Percentiles rank a stretch among this genome's conserved stretches.
These are phyloP conservation scores for Scytalopus superciliaris DNA, from an alignment of 2,113 vertebrate species.

Conservation along the genomic window DNA sequence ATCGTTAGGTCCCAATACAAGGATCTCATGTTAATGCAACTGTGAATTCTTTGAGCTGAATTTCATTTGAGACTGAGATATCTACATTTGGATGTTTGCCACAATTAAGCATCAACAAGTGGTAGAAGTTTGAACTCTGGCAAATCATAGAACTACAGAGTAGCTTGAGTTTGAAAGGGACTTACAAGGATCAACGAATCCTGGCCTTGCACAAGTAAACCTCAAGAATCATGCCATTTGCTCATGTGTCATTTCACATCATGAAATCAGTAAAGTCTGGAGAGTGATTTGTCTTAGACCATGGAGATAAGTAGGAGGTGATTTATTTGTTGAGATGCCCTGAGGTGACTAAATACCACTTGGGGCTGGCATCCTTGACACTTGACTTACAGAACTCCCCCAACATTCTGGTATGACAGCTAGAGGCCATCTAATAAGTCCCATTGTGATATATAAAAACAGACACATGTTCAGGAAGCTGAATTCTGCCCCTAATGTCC, in stretches of 20 bases:
- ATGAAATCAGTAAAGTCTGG: not conserved
- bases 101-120: not conserved
- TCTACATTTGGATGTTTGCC: not conserved
- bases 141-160: not conserved
- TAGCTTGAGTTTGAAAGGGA: not conserved
- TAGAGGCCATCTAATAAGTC: not conserved
- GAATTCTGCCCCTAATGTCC: not conserved
- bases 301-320: not conserved
- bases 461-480: not conserved
- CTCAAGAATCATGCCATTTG: not conserved
- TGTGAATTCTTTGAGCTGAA: not conserved
- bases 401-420: not conserved
- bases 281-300: not conserved
- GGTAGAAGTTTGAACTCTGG: not conserved
- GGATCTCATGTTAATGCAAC: not conserved
- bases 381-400: not conserved
- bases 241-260: not conserved
- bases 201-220: not conserved
- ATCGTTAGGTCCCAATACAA: not conserved
- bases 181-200: rapidly evolving
- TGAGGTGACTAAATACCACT: not conserved
- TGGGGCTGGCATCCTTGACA: not conserved
- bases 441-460: not conserved
- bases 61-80: not conserved
- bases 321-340: not conserved